Conservation (phyloP, 2,797 vertebrate species). For the Menidia menidia region DNA sequence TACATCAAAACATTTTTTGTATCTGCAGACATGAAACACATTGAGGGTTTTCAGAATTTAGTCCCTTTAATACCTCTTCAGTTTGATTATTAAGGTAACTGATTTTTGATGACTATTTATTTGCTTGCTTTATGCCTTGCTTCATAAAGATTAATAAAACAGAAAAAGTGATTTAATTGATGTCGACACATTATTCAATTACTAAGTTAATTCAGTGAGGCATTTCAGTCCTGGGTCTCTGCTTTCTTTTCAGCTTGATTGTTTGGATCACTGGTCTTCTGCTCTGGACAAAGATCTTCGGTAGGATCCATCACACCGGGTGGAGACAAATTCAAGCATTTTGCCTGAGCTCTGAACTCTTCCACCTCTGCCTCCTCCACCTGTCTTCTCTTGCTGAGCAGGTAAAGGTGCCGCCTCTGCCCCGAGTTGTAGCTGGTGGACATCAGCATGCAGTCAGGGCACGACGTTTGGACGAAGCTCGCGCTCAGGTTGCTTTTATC, state of each 20-base stretch:
- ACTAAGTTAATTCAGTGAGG: not conserved
- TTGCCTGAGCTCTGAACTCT: slow-evolving; percentile 50
- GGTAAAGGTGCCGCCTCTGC: slow-evolving; percentile 11
- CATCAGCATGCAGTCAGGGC: slow-evolving; percentile 30
- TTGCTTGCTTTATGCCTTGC: too few species aligned
- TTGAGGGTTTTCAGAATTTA: too few species aligned
- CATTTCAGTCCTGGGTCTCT: not conserved
- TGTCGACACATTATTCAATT: too few species aligned
- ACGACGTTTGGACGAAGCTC: slow-evolving; percentile 18
- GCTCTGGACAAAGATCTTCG: slow-evolving; percentile 41
- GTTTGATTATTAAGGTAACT: too few species aligned
- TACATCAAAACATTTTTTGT: too few species aligned
- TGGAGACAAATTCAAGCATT: slow-evolving; percentile 52
- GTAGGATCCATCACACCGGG: slow-evolving; percentile 52
- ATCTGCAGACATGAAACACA: too few species aligned
- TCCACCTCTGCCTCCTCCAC: slow-evolving; percentile 38
- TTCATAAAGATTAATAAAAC: too few species aligned
- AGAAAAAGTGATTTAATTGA: too few species aligned
- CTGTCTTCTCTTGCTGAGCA: slow-evolving; percentile 53
- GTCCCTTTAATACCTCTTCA: too few species aligned
- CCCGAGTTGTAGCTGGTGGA: not conserved
- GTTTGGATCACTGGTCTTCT: not conserved
- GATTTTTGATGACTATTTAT: too few species aligned
- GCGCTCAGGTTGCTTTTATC: not conserved
- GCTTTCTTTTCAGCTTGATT: not conserved